phyloP scores from a whole-genome alignment of 2,113 vertebrate species.

The Periophthalmodon schlosseri region DNA sequence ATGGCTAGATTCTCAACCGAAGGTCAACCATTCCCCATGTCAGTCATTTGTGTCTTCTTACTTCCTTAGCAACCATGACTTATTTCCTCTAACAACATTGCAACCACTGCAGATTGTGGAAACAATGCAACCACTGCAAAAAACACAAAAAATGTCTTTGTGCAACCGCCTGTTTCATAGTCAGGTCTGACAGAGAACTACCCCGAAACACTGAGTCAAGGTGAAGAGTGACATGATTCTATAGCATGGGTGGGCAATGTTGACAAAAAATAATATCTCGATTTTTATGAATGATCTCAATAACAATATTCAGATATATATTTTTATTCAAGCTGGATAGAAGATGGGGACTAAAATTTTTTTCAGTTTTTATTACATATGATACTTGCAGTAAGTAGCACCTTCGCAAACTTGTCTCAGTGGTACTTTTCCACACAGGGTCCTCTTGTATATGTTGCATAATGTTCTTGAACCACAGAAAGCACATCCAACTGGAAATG shows the following conservation, averaged over 20 bases:
- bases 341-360: no score
- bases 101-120: conserved; percentile 50
- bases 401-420: conserved; percentile 57
- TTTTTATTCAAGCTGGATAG: no score
- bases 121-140: conserved; percentile 51
- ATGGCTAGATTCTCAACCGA: conserved; percentile 32
- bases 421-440: conserved; percentile 67
- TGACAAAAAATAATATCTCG: no score
- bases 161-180: background rate
- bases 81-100: conserved; percentile 74
- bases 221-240: background rate
- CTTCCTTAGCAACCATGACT: conserved; percentile 79
- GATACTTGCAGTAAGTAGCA: conserved; percentile 33
- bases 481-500: conserved; percentile 50
- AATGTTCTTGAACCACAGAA: conserved; percentile 67
- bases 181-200: background rate
- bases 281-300: no score
- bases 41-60: conserved; percentile 64
- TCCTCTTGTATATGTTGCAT: conserved; percentile 66
- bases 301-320: no score
- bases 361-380: conserved; percentile 24
- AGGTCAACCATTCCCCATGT: conserved; percentile 55
- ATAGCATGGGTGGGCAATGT: no score
- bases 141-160: conserved; percentile 1
- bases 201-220: background rate